Conservation (phyloP, 2,888 invertebrate genomes). For the Oxyscelio sp. region DNA sequence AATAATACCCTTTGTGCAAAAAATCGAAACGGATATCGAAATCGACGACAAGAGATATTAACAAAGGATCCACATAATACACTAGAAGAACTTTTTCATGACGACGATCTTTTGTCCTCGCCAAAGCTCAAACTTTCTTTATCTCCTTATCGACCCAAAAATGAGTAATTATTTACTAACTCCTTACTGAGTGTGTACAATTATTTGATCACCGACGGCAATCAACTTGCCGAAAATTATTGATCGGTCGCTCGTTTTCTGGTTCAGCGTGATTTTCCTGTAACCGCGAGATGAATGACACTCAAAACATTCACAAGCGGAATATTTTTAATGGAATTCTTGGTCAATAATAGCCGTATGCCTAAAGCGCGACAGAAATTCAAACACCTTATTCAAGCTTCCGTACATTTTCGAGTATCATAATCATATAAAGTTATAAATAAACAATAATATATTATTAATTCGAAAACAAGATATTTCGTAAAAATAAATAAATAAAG, state of each 20-base stretch:
- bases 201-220: slow-evolving; percentile 27
- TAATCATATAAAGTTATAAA: slow-evolving; percentile 39
- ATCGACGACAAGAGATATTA: slow-evolving; percentile 34
- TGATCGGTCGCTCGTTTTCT: no score
- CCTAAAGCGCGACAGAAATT: slow-evolving; percentile 40
- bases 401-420: slow-evolving; percentile 22
- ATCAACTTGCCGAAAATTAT: slow-evolving; percentile 42
- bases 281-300: slow-evolving; percentile 23
- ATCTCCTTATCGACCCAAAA: not conserved
- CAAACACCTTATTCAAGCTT: slow-evolving; percentile 28
- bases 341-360: slow-evolving; percentile 43
- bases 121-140: not conserved
- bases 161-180: not conserved
- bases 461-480: no score
- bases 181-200: slow-evolving; percentile 23
- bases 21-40: slow-evolving; percentile 31
- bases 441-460: no score
- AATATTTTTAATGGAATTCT: slow-evolving; percentile 41
- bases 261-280: slow-evolving; percentile 15
- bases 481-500: no score
- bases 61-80: slow-evolving; percentile 31
- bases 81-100: slow-evolving; percentile 12
- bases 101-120: slow-evolving; percentile 18
- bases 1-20: slow-evolving; percentile 30
- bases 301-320: not conserved